A percentile compares a stretch with the other conserved stretches of the same genome.
phyloP scores from a whole-genome alignment of 2,113 vertebrate genomes.

The Anarrhichthys ocellatus region DNA sequence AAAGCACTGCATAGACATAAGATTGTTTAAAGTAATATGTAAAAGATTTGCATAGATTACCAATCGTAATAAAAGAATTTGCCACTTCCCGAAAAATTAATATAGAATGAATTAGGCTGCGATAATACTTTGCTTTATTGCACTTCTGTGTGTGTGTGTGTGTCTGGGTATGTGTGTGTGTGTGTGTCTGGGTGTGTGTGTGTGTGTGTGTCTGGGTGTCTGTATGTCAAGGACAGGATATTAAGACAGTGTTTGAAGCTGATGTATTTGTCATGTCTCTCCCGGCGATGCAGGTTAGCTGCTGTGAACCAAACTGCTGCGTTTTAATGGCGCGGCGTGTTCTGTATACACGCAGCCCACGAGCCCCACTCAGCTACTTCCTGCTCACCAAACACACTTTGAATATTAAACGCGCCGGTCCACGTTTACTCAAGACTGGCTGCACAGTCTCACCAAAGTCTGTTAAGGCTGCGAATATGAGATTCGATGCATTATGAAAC shows the following conservation, averaged over 20 bases:
- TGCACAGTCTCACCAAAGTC: conserved; percentile 36
- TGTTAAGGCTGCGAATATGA: conserved; percentile 49
- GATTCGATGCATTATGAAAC: conserved; percentile 29
- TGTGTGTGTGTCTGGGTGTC: conserved; percentile 12
- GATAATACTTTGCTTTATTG: conserved; percentile 72
- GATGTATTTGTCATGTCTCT: conserved; percentile 69
- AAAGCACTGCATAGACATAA: conserved; percentile 71
- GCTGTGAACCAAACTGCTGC: conserved; percentile 26
- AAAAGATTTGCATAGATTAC: conserved; percentile 84
- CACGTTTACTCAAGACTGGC: conserved; percentile 47
- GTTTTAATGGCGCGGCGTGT: conserved; percentile 30
- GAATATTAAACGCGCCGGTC: conserved; percentile 58
- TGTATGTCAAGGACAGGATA: conserved; percentile 69
- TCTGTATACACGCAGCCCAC: conserved; percentile 25
- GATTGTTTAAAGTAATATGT: conserved; percentile 76
- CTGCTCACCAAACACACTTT: conserved; percentile 64
- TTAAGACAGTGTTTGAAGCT: conserved; percentile 70
- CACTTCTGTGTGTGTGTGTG: conserved; percentile 30
- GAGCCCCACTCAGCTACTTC: conserved; percentile 30
- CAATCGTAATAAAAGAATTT: conserved; percentile 71
- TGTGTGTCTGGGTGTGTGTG: background rate
- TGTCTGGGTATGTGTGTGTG: conserved; percentile 7
- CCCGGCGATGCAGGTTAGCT: conserved; percentile 46
- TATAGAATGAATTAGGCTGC: conserved; percentile 76
- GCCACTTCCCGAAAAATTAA: conserved; percentile 79